Evolutionary conservation across 1,140 invertebrate genomes (phyloP).

Genomic region (Drosophila nannoptera): DNA sequence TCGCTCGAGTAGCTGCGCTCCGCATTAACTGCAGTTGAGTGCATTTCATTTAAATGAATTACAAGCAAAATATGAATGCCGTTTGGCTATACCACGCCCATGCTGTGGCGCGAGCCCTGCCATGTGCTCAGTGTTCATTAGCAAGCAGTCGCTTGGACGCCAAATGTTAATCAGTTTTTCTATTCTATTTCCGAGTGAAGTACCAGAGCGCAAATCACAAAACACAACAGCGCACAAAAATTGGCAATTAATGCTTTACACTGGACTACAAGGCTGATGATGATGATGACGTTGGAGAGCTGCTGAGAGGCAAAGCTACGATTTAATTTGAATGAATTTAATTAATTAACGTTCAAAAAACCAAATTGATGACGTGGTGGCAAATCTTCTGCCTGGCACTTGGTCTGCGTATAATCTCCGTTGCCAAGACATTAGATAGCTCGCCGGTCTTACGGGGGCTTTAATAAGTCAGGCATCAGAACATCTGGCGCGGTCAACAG

Average conservation of each 20-base stretch:
- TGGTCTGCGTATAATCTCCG: neutral
- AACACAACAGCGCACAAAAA: constrained; percentile 62
- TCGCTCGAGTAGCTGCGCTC: constrained; percentile 37
- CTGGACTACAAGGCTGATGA: neutral
- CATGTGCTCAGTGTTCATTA: constrained; percentile 49
- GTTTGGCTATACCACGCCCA: neutral
- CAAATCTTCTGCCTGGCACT: constrained; percentile 7
- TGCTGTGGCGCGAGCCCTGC: neutral
- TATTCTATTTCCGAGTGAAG: constrained; percentile 39
- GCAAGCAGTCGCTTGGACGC: constrained; percentile 31
- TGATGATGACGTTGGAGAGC: neutral
- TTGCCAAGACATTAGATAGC: constrained; percentile 32
- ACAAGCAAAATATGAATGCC: constrained; percentile 68
- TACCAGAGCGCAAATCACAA: constrained; percentile 59
- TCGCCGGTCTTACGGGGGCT: constrained; percentile 21
- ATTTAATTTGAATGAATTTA: constrained; percentile 64
- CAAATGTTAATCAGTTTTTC: constrained; percentile 68
- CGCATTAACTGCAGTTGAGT: constrained; percentile 68
- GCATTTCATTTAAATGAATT: constrained; percentile 76
- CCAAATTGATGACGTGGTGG: constrained; percentile 67
- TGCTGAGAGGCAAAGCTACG: neutral
- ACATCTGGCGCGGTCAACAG: constrained; percentile 35
- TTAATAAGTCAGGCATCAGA: constrained; percentile 36
- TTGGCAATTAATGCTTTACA: constrained; percentile 58
- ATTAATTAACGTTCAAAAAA: constrained; percentile 72